phyloP scores from a whole-genome alignment of 2,888 invertebrate species.

The Noctua pronuba region DNA sequence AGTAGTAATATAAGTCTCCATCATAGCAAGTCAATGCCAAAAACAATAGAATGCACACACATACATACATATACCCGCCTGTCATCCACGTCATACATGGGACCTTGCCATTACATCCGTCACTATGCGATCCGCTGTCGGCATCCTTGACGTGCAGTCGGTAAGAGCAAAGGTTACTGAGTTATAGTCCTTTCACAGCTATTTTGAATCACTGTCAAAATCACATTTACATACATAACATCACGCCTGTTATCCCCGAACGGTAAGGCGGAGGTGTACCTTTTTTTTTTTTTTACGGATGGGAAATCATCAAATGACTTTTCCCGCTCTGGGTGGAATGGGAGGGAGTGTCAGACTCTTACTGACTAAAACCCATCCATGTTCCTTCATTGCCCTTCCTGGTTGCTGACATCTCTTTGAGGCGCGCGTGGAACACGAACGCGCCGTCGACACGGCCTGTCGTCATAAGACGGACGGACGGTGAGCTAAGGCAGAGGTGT shows the following conservation, averaged over 20 bases:
- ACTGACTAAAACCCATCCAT: no score
- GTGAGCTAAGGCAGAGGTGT: no score
- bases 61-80: constrained; percentile 30
- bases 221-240: not conserved
- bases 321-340: no score
- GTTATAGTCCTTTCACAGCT: not conserved
- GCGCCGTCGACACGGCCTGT: no score
- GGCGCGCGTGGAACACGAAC: no score
- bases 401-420: no score
- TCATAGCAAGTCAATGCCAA: constrained; percentile 52
- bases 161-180: constrained; percentile 64
- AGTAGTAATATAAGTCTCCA: not conserved
- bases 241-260: not conserved
- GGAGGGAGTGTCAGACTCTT: no score
- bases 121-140: constrained; percentile 40
- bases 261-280: not conserved
- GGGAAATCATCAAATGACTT: no score
- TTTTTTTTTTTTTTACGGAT: no score
- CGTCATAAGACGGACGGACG: no score
- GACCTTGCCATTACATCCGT: constrained; percentile 70
- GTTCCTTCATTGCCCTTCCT: no score
- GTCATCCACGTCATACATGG: constrained; percentile 46
- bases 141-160: constrained; percentile 66
- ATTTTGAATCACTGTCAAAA: not conserved
- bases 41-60: constrained; percentile 33